phyloP scores from a whole-genome alignment of 1,140 invertebrate genomes.

The Panagrolaimus sp. region DNA sequence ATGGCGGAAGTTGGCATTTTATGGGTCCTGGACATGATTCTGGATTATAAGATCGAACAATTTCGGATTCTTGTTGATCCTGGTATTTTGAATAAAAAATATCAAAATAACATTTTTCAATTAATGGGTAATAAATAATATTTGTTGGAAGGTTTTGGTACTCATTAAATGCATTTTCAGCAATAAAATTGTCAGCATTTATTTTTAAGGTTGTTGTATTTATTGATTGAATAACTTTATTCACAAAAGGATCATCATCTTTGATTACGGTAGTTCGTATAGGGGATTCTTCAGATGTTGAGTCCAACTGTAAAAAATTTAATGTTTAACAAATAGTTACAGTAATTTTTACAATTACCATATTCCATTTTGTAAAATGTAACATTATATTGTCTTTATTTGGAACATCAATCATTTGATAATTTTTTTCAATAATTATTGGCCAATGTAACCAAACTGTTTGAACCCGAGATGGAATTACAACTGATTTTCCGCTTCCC shows the following conservation, averaged over 20 bases:
- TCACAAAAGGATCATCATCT: too few species aligned
- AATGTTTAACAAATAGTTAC: too few species aligned
- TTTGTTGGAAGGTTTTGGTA: neutral
- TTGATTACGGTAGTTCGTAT: too few species aligned
- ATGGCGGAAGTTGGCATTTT: too few species aligned
- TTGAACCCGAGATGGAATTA: neutral
- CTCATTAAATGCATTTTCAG: neutral
- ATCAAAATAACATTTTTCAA: slow-evolving; percentile 8
- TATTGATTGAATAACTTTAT: too few species aligned
- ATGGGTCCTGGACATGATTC: too few species aligned
- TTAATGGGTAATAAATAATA: slow-evolving; percentile 2
- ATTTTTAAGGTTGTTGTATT: neutral
- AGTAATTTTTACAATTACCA: too few species aligned
- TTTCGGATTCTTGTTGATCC: too few species aligned
- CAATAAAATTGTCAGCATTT: neutral
- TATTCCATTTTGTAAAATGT: slow-evolving; percentile 13
- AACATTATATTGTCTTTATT: slow-evolving; percentile 8
- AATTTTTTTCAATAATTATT: neutral
- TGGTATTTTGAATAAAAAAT: neutral
- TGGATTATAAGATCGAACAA: too few species aligned
- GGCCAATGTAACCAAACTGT: slow-evolving; percentile 15
- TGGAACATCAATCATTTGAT: neutral
- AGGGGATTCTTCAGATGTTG: too few species aligned
- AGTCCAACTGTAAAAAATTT: too few species aligned
- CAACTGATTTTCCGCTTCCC: slow-evolving; percentile 1